phyloP scores from a whole-genome alignment of 1,140 invertebrate genomes.

The Drosophila arizonae region DNA sequence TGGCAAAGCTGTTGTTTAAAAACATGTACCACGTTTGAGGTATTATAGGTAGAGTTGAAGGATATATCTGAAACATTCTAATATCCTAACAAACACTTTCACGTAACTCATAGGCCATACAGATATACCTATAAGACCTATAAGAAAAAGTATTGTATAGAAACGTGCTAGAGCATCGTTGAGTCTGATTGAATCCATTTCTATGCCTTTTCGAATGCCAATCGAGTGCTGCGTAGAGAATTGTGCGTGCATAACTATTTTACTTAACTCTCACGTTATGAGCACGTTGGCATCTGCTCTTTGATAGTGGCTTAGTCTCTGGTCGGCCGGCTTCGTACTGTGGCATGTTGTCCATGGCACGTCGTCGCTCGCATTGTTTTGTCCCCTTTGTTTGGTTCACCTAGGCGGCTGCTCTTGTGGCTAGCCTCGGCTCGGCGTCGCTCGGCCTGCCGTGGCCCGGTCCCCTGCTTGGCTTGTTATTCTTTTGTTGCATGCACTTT shows the following conservation, averaged over 20 bases:
- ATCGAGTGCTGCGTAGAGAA: neutral
- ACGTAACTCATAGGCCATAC: too few relatives aligned
- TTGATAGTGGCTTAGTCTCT: constrained; percentile 11
- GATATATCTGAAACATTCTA: too few relatives aligned
- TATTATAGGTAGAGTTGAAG: too few relatives aligned
- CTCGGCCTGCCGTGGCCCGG: neutral
- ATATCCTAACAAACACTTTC: too few relatives aligned
- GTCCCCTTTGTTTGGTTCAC: constrained; percentile 64
- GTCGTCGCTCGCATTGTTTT: constrained; percentile 71
- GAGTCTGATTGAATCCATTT: too few relatives aligned
- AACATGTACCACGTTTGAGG: too few relatives aligned
- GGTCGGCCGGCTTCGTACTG: constrained; percentile 11
- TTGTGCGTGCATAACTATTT: constrained; percentile 8
- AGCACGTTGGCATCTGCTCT: constrained; percentile 55
- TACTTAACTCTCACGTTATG: constrained; percentile 1
- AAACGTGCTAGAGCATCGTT: too few relatives aligned
- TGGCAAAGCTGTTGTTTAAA: too few relatives aligned
- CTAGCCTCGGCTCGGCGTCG: neutral
- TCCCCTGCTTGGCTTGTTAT: constrained; percentile 60
- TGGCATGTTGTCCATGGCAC: constrained; percentile 58
- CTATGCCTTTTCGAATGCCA: too few relatives aligned
- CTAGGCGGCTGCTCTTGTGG: constrained; percentile 51
- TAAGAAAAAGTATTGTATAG: too few relatives aligned
- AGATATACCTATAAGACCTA: too few relatives aligned
- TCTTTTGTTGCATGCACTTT: constrained; percentile 79